Percentiles rank a stretch among this genome's conserved stretches.
phyloP scores from a whole-genome alignment of 30 jellyfish, hydroid and myxozoan species.

The Hydractinia echinata region DNA sequence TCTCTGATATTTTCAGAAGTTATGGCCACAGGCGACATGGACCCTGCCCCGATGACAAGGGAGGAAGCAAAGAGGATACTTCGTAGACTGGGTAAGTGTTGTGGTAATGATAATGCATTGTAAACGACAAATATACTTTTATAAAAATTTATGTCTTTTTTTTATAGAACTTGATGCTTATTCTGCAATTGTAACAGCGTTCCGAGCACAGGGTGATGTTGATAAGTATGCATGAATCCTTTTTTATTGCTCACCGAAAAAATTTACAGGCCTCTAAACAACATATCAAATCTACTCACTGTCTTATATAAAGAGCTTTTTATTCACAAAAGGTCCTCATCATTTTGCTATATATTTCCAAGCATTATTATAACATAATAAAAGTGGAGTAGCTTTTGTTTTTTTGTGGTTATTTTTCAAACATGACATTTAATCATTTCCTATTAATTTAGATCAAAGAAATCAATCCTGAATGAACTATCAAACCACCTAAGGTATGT shows the following conservation, averaged over 20 bases:
- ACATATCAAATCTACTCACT: not conserved
- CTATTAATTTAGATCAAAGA: constrained; percentile 59
- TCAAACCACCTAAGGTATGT: constrained; percentile 79
- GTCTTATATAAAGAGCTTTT: not conserved
- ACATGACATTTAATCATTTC: too few relatives aligned
- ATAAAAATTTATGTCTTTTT: not conserved
- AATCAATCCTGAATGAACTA: constrained; percentile 57
- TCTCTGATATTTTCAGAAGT: not conserved
- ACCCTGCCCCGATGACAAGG: constrained; percentile 64
- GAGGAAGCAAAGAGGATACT: constrained; percentile 97
- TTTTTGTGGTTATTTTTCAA: too few relatives aligned
- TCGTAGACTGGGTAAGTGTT: constrained; percentile 86
- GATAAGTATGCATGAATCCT: constrained; percentile 47
- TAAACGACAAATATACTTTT: not conserved
- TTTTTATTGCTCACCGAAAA: not conserved
- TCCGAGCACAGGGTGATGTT: constrained; percentile 96
- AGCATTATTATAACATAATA: not conserved
- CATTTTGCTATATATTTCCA: not conserved
- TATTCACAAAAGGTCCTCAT: not conserved
- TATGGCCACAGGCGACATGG: constrained; percentile 56
- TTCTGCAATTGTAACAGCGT: constrained; percentile 92
- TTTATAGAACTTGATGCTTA: constrained; percentile 89
- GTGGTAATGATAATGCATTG: not conserved
- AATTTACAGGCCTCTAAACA: too few relatives aligned
- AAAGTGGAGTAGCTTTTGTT: too few relatives aligned